phyloP scores from a whole-genome alignment of 2,888 invertebrate species.

The Torymus aiolomorphi region DNA sequence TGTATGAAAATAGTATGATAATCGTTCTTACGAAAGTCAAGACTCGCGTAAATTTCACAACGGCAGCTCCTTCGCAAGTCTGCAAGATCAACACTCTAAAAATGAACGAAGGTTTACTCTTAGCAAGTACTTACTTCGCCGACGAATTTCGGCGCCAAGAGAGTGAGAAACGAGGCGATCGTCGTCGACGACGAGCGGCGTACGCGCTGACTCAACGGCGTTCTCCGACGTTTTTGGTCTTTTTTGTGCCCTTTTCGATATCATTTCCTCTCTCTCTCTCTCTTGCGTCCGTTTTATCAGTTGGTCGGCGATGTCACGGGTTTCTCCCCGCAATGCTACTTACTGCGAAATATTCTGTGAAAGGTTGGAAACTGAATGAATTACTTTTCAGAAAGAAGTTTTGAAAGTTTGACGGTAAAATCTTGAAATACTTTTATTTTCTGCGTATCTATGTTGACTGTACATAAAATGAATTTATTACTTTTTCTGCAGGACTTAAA shows the following conservation, averaged over 20 bases:
- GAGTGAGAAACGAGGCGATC: constrained; percentile 4
- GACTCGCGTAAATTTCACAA: no score
- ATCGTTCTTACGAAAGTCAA: no score
- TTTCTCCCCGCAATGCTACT: not conserved
- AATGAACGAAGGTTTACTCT: not conserved
- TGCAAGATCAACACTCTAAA: not conserved
- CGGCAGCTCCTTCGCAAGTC: not conserved
- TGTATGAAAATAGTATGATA: no score
- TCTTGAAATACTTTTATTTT: no score
- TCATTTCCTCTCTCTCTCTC: not conserved
- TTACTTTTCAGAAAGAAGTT: no score
- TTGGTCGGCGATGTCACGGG: not conserved
- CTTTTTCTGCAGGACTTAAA: no score
- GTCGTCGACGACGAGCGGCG: not conserved
- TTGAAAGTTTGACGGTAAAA: no score
- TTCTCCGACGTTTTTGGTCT: constrained; percentile 19
- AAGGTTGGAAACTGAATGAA: no score
- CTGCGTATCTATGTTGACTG: no score
- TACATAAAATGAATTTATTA: no score
- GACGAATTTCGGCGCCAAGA: constrained; percentile 1
- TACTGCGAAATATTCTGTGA: not conserved
- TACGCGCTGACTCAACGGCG: constrained; percentile 27
- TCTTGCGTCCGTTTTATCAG: not conserved
- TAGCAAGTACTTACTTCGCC: no score
- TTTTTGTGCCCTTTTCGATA: constrained; percentile 17